Conservation (phyloP, 1,140 invertebrate genomes). For the Venustaconcha ellipsiformis region DNA sequence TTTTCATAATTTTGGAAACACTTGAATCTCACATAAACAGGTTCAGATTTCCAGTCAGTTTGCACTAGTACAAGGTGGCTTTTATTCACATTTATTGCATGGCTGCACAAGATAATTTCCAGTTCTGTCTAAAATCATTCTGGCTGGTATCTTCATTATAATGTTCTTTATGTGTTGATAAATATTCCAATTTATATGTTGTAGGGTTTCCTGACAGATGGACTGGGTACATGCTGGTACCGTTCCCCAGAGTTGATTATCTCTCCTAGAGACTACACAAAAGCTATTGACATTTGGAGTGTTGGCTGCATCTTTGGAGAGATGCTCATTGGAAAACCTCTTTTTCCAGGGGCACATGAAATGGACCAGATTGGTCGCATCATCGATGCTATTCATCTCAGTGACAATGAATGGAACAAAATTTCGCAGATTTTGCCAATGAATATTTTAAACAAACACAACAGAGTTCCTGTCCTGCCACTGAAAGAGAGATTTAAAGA, state of each 20-base stretch:
- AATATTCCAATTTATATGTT: conserved; percentile 7
- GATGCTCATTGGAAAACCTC: conserved; percentile 87
- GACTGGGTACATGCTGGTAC: conserved; percentile 98
- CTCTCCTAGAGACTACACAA: conserved; percentile 96
- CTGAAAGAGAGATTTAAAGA: conserved; percentile 14
- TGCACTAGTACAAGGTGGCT: no score
- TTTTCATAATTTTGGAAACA: no score
- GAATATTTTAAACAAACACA: conserved; percentile 31
- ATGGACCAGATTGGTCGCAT: conserved; percentile 51
- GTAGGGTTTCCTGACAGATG: conserved; percentile 94
- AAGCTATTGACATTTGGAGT: conserved; percentile 90
- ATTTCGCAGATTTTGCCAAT: conserved; percentile 43
- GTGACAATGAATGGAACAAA: conserved; percentile 49
- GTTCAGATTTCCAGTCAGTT: no score
- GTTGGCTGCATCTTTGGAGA: conserved; percentile 99
- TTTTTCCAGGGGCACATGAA: conserved; percentile 84
- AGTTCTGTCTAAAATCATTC: not conserved
- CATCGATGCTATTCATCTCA: conserved; percentile 30
- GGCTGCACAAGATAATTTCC: no score
- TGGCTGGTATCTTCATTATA: not conserved
- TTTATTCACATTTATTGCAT: no score
- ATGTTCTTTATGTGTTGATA: not conserved
- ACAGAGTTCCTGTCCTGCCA: conserved; percentile 16
- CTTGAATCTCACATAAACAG: no score
- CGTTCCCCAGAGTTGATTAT: conserved; percentile 98